Evolutionary conservation across 2,888 invertebrate genomes (phyloP).

Genomic region (Nomada goodeniana): DNA sequence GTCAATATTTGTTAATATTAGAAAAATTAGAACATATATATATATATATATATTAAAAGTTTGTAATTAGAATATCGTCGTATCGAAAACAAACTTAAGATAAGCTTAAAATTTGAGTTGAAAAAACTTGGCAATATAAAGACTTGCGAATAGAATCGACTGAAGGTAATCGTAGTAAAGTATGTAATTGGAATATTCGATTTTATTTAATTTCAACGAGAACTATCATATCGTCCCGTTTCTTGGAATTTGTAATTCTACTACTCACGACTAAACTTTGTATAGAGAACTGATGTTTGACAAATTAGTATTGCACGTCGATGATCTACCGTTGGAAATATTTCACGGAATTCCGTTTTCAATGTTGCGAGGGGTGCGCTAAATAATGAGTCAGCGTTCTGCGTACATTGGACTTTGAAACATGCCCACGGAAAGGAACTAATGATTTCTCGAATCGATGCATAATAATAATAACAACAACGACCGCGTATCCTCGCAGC

Average conservation of each 20-base stretch:
- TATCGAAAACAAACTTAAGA: too few relatives aligned
- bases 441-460: conserved; percentile 11
- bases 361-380: not conserved
- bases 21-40: conserved; percentile 11
- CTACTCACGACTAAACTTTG: conserved; percentile 18
- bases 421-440: not conserved
- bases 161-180: not conserved
- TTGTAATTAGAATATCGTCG: too few relatives aligned
- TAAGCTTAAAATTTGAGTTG: conserved; percentile 11
- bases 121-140: not conserved
- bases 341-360: not conserved
- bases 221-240: not conserved
- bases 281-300: conserved; percentile 1
- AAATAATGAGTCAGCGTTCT: too few relatives aligned
- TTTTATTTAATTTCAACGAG: not conserved
- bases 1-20: not conserved
- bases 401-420: not conserved
- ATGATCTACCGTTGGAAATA: too few relatives aligned
- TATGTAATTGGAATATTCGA: not conserved
- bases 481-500: not conserved
- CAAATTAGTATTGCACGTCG: not conserved
- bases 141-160: conserved; percentile 14
- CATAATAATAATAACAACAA: conserved; percentile 18
- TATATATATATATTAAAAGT: conserved; percentile 1
- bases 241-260: not conserved